Evolutionary conservation across 2,113 vertebrate genomes (phyloP).

Genomic region (Petroica traversi): DNA sequence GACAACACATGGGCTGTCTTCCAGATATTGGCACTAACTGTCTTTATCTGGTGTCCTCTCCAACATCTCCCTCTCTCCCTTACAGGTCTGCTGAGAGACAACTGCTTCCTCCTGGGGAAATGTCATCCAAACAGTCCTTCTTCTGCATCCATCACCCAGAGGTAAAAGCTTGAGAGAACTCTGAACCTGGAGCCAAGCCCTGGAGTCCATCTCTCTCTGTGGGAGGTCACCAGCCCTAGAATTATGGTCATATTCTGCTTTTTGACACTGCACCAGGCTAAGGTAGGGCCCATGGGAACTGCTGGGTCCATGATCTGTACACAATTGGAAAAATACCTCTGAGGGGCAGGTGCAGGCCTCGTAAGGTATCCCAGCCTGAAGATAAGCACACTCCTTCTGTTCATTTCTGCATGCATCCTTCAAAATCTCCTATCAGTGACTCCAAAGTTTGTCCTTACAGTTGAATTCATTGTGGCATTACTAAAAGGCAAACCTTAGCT

Average conservation of each 20-base stretch:
- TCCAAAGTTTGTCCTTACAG: neutral
- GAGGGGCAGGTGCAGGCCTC: neutral
- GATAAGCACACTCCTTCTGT: neutral
- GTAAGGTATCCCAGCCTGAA: neutral
- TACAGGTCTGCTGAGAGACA: neutral
- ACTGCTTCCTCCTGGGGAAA: neutral
- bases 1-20: neutral
- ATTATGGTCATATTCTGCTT: neutral
- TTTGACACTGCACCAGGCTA: neutral
- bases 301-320: neutral
- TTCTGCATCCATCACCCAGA: neutral
- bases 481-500: neutral
- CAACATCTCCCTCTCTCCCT: neutral
- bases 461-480: neutral
- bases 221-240: neutral
- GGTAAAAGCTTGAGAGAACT: neutral
- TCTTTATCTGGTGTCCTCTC: neutral
- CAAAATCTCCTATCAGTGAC: neutral
- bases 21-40: neutral
- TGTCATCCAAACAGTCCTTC: neutral
- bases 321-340: neutral
- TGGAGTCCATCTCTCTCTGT: neutral
- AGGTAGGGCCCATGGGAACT: neutral
- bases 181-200: neutral
- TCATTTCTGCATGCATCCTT: neutral